Evolutionary conservation across 1,140 invertebrate species (phyloP), one percentile per base, ranked within the genome.

Genomic region (Marisa cornuarietis): DNA sequence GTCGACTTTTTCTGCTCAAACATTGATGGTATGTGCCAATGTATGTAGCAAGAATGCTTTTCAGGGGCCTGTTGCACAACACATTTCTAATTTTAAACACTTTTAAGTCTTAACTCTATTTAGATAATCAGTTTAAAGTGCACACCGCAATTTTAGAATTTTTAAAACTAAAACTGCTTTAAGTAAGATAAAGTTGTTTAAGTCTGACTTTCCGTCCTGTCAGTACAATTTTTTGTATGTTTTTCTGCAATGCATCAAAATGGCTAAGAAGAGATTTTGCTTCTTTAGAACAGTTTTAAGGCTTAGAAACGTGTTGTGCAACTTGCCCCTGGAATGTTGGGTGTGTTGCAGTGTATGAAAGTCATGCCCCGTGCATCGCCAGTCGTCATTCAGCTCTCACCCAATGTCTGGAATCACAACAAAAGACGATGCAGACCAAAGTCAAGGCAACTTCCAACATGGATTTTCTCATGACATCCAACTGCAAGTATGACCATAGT

Each of bases 401-500:
- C 4, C 71, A 52, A 16, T 79, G 78, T 42, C 54, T 73, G 20
- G 22, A 73, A 22, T 22, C 61, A 6, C 58, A 73, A 16, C 54
- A 71, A 1, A 8, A 7, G 14, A 74, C 26, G 54, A 73, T 79
- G 71, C 58, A 79, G 54, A 79, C 78, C 62, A 79, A 79, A 62
- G 78, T 79, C 49, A 73, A 79, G 62, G 69, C 78, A 31, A 65
- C 78, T 24, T 24, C n/a, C 62, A 79, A 79, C 52, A 79, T 79
- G 71, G 78, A 79, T 71, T 72, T 66, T n/a, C 71, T 73, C 58
- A 79, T 79, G 71, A 65, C 62, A 22, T 73, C 78, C 11, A 54
- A 54, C 16, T 79, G 78, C 71, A 72, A 73, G 78, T 79, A 54
- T 63, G 93, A 69, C 95, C 90, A 62, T 42, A 1, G 54, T 11